Conservation (phyloP, 1,140 invertebrate genomes). For the Lepidostoma basale region DNA sequence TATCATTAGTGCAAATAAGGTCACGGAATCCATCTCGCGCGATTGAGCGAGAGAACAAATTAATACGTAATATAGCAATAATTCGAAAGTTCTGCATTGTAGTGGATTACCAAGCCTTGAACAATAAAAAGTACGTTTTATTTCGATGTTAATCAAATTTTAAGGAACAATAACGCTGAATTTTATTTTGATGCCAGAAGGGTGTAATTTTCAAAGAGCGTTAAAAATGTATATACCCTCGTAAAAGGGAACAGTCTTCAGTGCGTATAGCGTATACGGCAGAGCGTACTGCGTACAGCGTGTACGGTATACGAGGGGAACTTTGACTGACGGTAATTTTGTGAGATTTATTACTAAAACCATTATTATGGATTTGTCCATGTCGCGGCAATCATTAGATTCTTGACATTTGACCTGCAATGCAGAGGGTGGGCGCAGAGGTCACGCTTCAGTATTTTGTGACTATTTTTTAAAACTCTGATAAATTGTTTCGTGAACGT, state of each 20-base stretch:
- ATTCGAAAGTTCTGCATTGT: too few relatives aligned
- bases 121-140: too few relatives aligned
- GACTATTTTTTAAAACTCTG: too few relatives aligned
- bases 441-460: too few relatives aligned
- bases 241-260: constrained; percentile 1
- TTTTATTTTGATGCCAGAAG: neutral
- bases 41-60: too few relatives aligned
- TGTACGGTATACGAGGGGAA: neutral
- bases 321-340: constrained; percentile 1
- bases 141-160: constrained; percentile 19
- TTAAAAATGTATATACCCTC: constrained; percentile 14
- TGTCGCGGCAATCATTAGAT: neutral
- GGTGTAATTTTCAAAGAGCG: constrained; percentile 3
- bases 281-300: neutral
- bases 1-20: too few relatives aligned
- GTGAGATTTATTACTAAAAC: neutral
- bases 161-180: neutral
- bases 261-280: neutral
- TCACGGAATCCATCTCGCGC: too few relatives aligned
- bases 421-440: too few relatives aligned
- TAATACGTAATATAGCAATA: too few relatives aligned
- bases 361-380: constrained; percentile 1
- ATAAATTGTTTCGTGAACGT: too few relatives aligned
- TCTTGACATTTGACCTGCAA: neutral
- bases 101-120: too few relatives aligned